Evolutionary conservation across 2,113 vertebrate genomes (phyloP).

Genomic region (Mellivora capensis): DNA sequence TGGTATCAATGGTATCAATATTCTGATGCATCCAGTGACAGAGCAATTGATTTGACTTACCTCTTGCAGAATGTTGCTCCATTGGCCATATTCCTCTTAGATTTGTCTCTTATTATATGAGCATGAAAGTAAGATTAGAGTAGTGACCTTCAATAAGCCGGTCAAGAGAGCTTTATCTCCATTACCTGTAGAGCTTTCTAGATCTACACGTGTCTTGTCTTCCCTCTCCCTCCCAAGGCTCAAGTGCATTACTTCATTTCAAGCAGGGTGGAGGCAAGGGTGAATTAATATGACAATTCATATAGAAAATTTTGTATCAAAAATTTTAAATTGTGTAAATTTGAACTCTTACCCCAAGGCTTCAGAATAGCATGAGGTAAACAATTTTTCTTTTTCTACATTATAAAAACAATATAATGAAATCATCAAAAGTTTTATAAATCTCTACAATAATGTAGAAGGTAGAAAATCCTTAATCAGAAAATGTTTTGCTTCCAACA

Average conservation of each 20-base stretch:
- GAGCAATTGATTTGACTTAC: not conserved
- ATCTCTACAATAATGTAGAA: not conserved
- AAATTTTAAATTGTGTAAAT: not conserved
- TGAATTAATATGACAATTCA: not conserved
- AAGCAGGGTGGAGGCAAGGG: not conserved
- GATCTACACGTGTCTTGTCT: not conserved
- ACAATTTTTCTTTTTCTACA: not conserved
- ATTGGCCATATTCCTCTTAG: not conserved
- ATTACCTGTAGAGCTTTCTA: not conserved
- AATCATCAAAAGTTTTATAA: not conserved
- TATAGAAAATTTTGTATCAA: not conserved
- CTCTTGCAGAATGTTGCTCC: not conserved
- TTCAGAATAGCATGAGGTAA: not conserved
- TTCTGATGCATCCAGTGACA: not conserved
- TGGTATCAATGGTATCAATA: not conserved
- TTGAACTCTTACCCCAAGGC: not conserved
- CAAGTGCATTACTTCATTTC: not conserved
- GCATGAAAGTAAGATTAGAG: not conserved
- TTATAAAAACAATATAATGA: not conserved
- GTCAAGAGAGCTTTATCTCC: not conserved
- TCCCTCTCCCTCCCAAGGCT: not conserved
- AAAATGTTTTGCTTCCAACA: not conserved
- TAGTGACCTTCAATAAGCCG: not conserved
- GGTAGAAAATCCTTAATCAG: not conserved
- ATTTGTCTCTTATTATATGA: not conserved